Base-by-base conservation (phyloP, 2,797 vertebrate genomes). In the Salarias fasciatus region DNA sequence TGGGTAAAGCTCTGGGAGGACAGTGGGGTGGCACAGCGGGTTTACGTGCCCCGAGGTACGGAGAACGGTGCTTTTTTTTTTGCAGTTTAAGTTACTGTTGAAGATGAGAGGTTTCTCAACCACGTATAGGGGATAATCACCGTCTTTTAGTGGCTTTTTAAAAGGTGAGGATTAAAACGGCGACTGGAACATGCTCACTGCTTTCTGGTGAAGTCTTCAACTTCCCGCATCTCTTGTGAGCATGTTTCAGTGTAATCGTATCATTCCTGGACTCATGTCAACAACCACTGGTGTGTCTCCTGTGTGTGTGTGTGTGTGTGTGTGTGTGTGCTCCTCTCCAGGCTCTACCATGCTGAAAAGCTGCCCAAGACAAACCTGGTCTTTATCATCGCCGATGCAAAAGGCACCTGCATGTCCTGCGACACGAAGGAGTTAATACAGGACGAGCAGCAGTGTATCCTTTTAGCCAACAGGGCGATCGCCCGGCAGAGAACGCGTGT, bases 391-490 rank as follows among this genome's bases (percentile, higher is more conserved):
- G 92, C 94, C 63, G 97, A 98, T 74, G 92, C 94, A 66, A 94
- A 94, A 84, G 77, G 87, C 36, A 92, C 92, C 38, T 96, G 95
- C 85, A 83, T 80, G 5, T 88, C 89, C 24, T 97, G 95, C 75
- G 90, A 94, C 73, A 81, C 87, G 11, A 93, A 88, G 36, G 86
- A 90, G 7, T 88, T 98, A 64, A 92, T 92, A 79, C 97, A 99
- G 88, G 95, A 95, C 0, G 95, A 98, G 56, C 94, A 95, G 86
- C 93, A 90, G 43, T 98, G 96, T 99, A 99, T 99, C 97, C 95
- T 98, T 94, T 70, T 79, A 73, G 40, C 56, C 2, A 53, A 36
- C 29, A n/a, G 62, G 28, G 53, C 47, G 14, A 11, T 68, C 52
- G 13, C 67, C 67, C 60, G 58, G 67, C 62, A 13, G 6, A 35